Base-by-base conservation (phyloP, 2,797 vertebrate genomes). In the Typhlichthys subterraneus region DNA sequence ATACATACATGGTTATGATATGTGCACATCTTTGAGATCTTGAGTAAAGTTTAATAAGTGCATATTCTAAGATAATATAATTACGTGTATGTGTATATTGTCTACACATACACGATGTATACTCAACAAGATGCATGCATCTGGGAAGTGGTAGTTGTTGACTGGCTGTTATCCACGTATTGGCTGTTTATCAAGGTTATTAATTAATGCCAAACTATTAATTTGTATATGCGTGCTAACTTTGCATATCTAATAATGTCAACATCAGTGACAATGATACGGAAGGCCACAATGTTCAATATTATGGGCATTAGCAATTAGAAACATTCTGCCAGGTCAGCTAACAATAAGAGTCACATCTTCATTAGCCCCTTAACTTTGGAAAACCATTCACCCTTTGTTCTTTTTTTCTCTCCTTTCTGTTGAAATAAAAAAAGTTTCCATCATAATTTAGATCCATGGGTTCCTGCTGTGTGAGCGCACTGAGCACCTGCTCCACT, bases 101-200 rank as follows among this genome's bases (percentile, higher is more conserved):
- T 38, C 6, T 1, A 38, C 33, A 8, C 33, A 38, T 9, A 38
- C 33, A 38, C 33, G 23, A 3, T 23, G 23, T 23, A 38, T 2
- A 38, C 33, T 38, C 6, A 38, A 6, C 6, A 38, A 1, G 1
- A 38, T 38, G 65, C 74, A 76, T 77, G 72, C 76, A 73, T 38
- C 33, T 6, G 19, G 58, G 8, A 52, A 63, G 59, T 19, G 9
- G 5, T 6, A 51, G 61, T 15, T 45, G n/a, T n/a, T 14, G 2
- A n/a, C 12, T 51, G 49, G 13, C 12, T 51, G 49, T 48, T 48
- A 1, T 12, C 46, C 50, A 11, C 19, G 38, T 45, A 12, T 17
- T 63, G 49, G 11, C 52, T 12, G 61, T 54, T 67, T 64, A 14
- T 38, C 33, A 1, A 33, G 8, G 3, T 51, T n/a, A 33, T 29